A percentile compares a stretch with the other conserved stretches of the same genome.
Conservation (phyloP, 1,140 invertebrate species). For the Semibalanus balanoides region DNA sequence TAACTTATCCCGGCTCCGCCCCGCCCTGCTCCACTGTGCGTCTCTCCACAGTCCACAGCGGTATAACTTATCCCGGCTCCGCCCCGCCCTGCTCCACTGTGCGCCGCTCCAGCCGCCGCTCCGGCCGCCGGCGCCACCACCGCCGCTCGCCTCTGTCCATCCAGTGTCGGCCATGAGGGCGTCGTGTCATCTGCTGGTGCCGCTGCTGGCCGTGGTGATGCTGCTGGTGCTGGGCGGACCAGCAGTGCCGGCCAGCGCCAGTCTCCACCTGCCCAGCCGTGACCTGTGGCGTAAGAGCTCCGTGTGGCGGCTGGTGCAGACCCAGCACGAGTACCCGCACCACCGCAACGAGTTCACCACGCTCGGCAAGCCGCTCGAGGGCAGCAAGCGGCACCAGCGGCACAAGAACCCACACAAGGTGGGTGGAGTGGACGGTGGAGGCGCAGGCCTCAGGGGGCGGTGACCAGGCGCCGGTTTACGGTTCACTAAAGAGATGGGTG, state of each 20-base stretch:
- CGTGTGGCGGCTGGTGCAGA: not conserved
- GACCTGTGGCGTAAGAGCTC: not conserved
- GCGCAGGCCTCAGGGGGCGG: too few relatives aligned
- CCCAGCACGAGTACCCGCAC: conserved; percentile 1
- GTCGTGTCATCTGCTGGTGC: not conserved
- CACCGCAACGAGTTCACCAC: conserved; percentile 3
- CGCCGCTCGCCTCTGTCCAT: too few relatives aligned
- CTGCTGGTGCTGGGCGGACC: not conserved
- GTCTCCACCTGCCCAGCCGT: not conserved
- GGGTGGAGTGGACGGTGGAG: too few relatives aligned
- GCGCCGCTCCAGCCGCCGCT: too few relatives aligned
- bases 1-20: too few relatives aligned
- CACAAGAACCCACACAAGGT: not conserved
- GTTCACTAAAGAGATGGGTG: too few relatives aligned
- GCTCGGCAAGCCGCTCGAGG: not conserved
- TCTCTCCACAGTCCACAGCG: too few relatives aligned
- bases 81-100: too few relatives aligned
- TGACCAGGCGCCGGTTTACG: too few relatives aligned
- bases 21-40: too few relatives aligned
- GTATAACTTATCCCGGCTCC: too few relatives aligned
- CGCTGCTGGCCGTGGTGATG: not conserved
- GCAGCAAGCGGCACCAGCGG: too few relatives aligned
- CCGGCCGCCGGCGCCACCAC: not conserved
- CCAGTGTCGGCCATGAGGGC: not conserved
- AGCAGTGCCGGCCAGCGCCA: not conserved